Evolutionary conservation across 2,797 vertebrate species (phyloP).

Genomic region (Falco columbarius): DNA sequence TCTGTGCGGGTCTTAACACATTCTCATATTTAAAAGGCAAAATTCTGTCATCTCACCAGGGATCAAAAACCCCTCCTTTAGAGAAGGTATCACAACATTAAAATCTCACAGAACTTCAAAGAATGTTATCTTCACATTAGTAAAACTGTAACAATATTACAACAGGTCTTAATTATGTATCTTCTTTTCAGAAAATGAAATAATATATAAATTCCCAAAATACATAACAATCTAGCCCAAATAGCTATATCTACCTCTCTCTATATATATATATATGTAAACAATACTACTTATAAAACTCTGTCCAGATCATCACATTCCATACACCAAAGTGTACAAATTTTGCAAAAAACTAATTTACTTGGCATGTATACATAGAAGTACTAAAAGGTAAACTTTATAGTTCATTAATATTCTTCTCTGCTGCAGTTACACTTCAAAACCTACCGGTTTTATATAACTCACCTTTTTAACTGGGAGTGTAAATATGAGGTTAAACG

Average conservation of each 20-base stretch:
- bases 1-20: neutral
- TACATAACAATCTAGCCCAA: neutral
- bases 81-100: neutral
- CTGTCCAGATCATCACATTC: neutral
- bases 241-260: neutral
- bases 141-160: neutral
- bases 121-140: neutral
- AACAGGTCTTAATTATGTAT: neutral
- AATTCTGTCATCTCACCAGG: neutral
- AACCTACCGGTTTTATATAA: neutral
- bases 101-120: neutral
- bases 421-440: neutral
- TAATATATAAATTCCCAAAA: neutral
- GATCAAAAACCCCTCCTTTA: neutral
- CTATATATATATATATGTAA: too few species aligned
- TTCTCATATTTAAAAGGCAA: neutral
- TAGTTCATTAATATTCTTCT: neutral
- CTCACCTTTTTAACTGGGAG: conserved; percentile 94
- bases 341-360: neutral
- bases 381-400: neutral
- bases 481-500: conserved; percentile 93
- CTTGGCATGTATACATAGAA: neutral
- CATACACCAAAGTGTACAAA: neutral
- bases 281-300: neutral
- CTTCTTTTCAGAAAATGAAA: neutral